Evolutionary conservation across 2,797 vertebrate genomes (phyloP), one percentile per base, ranked within the genome.

Genomic region (Spheniscus humboldti): DNA sequence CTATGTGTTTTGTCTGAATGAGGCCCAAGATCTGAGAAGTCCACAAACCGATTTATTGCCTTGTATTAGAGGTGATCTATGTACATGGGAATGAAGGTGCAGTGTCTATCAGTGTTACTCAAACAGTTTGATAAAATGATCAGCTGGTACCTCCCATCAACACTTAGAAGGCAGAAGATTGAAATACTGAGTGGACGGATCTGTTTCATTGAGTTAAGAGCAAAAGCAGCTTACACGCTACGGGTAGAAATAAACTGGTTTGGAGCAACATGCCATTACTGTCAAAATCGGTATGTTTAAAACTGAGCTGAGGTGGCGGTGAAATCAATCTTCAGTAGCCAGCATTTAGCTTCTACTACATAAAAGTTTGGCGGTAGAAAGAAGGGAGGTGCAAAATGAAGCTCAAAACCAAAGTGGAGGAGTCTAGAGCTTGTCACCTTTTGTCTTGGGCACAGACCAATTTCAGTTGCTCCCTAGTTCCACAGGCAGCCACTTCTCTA

Each of bases 401-500:
- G 60, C 77, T 72, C 56, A 62, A 8, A 86, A 52, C 18, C 28
- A 30, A 17, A 28, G 27, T 17, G 52, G 43, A 63, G 17, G 39
- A 52, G 17, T 27, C 6, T 9, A 4, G 71, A 41, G 27, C 28
- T 55, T 43, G 19, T 72, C 53, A 5, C n/a, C n/a, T 13, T 18
- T 5, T 63, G 25, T 63, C 72, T 47, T 33, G 72, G 90, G 27
- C 72, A 8, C 18, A 35, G 68, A 86, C 19, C 60, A 66, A 23
- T 50, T 71, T 81, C 28, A 82, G 68, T 59, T 93, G 31, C 80
- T 24, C 47, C 97, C n/a, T 92, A 99, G 99, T 97, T 99, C 99
- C 96, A 99, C 99, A 48, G 99, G 99, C 92, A 99, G 99, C 96
- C 99, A 99, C 97, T 99, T 99, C 98, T 99, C 99, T 4, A 99